These are phyloP conservation scores for Mallotus villosus DNA, from an alignment of 2,797 vertebrate genomes.

Conservation along the genomic window DNA sequence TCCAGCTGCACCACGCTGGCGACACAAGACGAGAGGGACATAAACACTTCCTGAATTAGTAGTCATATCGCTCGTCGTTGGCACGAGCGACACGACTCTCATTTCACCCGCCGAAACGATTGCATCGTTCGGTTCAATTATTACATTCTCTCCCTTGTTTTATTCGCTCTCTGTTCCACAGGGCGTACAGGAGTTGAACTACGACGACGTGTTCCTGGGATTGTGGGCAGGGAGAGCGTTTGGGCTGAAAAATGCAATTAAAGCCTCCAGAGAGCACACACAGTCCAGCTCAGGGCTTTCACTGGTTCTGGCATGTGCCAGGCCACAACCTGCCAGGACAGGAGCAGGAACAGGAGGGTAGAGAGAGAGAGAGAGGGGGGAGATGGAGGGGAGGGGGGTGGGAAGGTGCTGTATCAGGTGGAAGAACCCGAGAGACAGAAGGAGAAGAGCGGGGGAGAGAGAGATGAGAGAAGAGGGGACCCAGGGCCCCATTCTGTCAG, in stretches of 20 bases:
- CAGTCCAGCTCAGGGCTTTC: conserved; percentile 5
- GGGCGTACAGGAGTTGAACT: background rate
- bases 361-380: conserved; percentile 10
- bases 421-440: background rate
- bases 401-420: background rate
- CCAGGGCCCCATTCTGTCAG: conserved; percentile 47
- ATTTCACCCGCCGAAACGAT: too few relatives aligned
- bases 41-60: too few relatives aligned
- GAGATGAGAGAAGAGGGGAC: conserved; percentile 5
- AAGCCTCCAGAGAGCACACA: background rate
- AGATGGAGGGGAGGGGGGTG: conserved; percentile 1
- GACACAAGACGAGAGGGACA: too few relatives aligned
- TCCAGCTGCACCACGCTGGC: conserved; percentile 87
- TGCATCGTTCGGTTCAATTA: too few relatives aligned
- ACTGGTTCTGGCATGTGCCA: conserved; percentile 2
- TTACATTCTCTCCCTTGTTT: too few relatives aligned
- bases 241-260: background rate
- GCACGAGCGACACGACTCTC: too few relatives aligned
- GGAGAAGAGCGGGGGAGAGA: background rate
- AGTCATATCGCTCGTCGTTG: too few relatives aligned
- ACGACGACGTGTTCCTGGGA: background rate
- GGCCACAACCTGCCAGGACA: background rate
- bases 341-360: conserved; percentile 3
- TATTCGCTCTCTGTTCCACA: background rate
- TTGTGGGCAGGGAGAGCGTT: background rate